Conservation (phyloP, 2,113 vertebrate species). For the Fregetta grallaria region DNA sequence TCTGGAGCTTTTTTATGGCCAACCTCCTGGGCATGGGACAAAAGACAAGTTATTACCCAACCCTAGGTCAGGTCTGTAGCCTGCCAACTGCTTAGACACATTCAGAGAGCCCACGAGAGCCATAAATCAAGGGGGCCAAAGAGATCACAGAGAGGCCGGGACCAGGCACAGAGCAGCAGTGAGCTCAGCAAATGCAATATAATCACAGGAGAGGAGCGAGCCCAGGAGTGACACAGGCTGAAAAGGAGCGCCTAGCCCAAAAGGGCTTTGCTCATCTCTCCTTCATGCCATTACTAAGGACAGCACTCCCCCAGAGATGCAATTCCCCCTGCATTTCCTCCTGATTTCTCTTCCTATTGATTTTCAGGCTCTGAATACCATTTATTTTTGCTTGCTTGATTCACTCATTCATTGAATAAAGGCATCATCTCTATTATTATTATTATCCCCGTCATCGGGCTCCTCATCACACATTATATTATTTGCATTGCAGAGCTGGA, state of each 20-base stretch:
- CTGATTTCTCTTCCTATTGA: conserved; percentile 39
- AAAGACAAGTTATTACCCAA: conserved; percentile 65
- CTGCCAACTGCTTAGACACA: conserved; percentile 36
- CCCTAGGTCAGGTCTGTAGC: conserved; percentile 50
- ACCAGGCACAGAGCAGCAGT: not conserved
- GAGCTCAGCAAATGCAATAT: not conserved
- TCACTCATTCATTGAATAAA: conserved; percentile 72
- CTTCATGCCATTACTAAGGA: not conserved
- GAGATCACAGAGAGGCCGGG: not conserved
- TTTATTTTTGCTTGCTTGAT: conserved; percentile 69
- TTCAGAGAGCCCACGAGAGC: conserved; percentile 31
- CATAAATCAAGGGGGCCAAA: conserved; percentile 46
- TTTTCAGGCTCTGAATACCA: conserved; percentile 49
- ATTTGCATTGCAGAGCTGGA: conserved; percentile 74
- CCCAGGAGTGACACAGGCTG: rapidly evolving
- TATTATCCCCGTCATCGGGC: conserved; percentile 43
- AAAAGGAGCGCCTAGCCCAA: not conserved
- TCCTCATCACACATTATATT: conserved; percentile 72
- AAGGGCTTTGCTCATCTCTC: not conserved
- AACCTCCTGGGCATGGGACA: conserved; percentile 54
- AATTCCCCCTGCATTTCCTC: conserved; percentile 5
- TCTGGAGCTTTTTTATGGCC: conserved; percentile 54
- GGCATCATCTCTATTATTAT: conserved; percentile 74
- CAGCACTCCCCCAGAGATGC: not conserved
- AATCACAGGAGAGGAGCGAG: not conserved